A percentile compares a stretch with the other conserved stretches of the same genome.
phyloP scores from a whole-genome alignment of 1,140 invertebrate species.

The Ptiloglossa arizonensis region DNA sequence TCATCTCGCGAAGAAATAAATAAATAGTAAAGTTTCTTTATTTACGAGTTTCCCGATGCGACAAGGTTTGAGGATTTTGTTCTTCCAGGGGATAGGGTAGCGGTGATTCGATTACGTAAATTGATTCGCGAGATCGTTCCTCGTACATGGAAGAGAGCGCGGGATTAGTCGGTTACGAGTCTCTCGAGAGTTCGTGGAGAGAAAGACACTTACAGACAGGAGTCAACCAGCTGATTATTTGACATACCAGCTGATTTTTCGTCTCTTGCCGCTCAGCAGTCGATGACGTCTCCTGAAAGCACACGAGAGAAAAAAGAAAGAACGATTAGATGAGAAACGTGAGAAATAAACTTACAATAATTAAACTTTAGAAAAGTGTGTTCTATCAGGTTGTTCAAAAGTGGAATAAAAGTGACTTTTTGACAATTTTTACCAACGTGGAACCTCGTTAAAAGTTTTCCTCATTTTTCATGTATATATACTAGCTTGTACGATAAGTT shows the following conservation, averaged over 20 bases:
- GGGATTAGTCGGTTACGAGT: conserved; percentile 22
- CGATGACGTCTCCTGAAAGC: conserved; percentile 69
- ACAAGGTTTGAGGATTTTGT: not conserved
- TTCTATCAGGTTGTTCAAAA: no score
- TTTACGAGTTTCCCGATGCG: no score
- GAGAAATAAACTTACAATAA: not conserved
- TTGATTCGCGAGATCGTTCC: not conserved
- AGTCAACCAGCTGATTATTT: conserved; percentile 83
- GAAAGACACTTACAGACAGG: conserved; percentile 81
- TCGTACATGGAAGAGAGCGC: not conserved
- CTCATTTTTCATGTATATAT: no score
- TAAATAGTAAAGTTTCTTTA: no score
- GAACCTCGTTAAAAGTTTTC: no score
- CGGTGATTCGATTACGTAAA: no score
- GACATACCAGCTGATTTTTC: conserved; percentile 81
- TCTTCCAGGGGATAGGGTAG: not conserved
- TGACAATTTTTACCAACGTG: no score
- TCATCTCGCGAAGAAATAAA: no score
- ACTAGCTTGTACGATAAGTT: no score
- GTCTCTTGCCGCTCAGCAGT: conserved; percentile 68
- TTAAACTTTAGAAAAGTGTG: no score
- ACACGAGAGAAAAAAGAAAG: conserved; percentile 29
- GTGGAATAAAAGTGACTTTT: no score
- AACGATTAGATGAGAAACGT: not conserved
- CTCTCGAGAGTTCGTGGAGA: conserved; percentile 45